phyloP scores from a whole-genome alignment of 2,797 vertebrate species.

The Pterois miles region DNA sequence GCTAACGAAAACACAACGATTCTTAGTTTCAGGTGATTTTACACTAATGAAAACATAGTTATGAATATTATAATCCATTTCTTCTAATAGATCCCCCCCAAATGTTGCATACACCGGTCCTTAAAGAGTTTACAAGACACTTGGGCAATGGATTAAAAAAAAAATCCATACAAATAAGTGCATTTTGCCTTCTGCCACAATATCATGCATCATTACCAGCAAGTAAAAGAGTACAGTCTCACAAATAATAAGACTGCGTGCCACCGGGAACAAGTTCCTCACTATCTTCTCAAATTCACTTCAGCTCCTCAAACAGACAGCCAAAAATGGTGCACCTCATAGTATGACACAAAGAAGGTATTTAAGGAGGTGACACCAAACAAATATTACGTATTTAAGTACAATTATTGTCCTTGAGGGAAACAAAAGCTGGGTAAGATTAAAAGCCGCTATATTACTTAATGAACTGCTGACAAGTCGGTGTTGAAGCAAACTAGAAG shows the following conservation, averaged over 20 bases:
- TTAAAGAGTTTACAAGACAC: neutral
- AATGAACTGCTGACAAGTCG: constrained; percentile 11
- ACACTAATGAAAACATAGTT: too few species aligned
- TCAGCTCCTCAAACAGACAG: neutral
- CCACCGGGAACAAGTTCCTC: neutral
- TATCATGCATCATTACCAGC: neutral
- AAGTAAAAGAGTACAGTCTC: neutral
- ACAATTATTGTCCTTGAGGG: neutral
- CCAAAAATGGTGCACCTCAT: neutral
- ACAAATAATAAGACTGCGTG: neutral
- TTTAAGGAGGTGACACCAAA: neutral
- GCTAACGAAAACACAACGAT: too few species aligned
- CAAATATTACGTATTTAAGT: neutral
- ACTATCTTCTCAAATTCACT: neutral
- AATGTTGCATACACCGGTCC: too few species aligned
- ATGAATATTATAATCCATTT: too few species aligned
- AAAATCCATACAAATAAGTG: neutral
- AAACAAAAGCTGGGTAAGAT: neutral
- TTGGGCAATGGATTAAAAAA: neutral
- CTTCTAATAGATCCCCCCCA: too few species aligned
- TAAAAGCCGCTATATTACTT: neutral
- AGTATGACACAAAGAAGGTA: neutral
- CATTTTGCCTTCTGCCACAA: neutral
- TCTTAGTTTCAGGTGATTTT: too few species aligned
- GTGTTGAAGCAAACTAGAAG: neutral